These are phyloP conservation scores for Drosophila dunni DNA, from an alignment of 1,140 invertebrate species.

Conservation along the genomic window DNA sequence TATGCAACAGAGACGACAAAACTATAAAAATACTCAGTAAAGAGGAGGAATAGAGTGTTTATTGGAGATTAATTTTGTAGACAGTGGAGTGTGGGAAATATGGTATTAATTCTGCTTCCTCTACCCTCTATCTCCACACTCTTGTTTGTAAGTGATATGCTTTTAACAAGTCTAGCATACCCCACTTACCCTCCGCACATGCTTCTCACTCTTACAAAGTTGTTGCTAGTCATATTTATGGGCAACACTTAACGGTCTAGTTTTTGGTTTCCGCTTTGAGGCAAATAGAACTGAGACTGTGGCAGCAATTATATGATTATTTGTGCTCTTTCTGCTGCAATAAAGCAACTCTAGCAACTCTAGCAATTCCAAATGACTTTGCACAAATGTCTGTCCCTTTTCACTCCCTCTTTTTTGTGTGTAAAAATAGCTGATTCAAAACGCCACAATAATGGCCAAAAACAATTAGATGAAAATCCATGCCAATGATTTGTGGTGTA, in stretches of 20 bases:
- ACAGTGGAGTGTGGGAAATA: too few relatives aligned
- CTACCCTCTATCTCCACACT: not conserved
- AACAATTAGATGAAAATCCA: constrained; percentile 66
- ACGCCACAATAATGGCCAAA: constrained; percentile 59
- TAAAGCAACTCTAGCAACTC: constrained; percentile 4
- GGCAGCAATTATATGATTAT: constrained; percentile 73
- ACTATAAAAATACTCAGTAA: constrained; percentile 9
- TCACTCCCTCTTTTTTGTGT: not conserved
- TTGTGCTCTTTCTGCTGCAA: constrained; percentile 55
- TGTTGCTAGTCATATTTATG: constrained; percentile 58
- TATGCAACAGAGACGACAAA: not conserved
- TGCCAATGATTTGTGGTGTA: constrained; percentile 43
- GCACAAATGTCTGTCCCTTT: constrained; percentile 51
- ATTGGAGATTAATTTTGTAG: not conserved
- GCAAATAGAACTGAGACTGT: constrained; percentile 25
- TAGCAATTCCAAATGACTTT: constrained; percentile 59
- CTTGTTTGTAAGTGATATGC: not conserved
- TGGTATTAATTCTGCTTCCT: too few relatives aligned
- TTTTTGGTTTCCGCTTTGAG: constrained; percentile 39
- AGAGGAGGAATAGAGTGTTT: not conserved
- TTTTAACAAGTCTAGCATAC: not conserved
- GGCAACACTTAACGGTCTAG: constrained; percentile 58
- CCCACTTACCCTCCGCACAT: not conserved
- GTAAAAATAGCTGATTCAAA: constrained; percentile 1
- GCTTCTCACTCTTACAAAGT: constrained; percentile 14